Evolutionary conservation across 2,888 invertebrate genomes (phyloP).

Genomic region (Eustalomyia histrio): DNA sequence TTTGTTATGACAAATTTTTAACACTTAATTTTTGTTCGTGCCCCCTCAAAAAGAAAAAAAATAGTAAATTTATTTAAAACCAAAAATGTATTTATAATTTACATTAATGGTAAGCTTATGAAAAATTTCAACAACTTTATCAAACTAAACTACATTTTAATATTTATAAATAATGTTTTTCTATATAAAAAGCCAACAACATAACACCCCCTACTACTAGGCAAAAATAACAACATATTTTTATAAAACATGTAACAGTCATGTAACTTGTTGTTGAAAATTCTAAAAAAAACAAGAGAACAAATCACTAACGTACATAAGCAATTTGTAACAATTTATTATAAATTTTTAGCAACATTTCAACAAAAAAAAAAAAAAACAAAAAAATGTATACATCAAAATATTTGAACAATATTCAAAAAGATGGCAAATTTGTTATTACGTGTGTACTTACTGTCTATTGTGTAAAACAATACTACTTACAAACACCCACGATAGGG

Average conservation of each 20-base stretch:
- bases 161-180: slow-evolving; percentile 32
- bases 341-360: slow-evolving; percentile 58
- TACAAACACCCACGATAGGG: background rate
- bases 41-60: background rate
- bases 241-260: slow-evolving; percentile 5
- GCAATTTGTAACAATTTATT: slow-evolving; percentile 65
- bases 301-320: slow-evolving; percentile 60
- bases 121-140: no score
- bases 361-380: no score
- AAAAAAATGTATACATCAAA: slow-evolving; percentile 9
- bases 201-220: background rate
- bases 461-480: no score
- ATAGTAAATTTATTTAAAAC: slow-evolving; percentile 17
- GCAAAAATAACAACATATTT: background rate
- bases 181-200: background rate
- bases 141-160: slow-evolving; percentile 32
- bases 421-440: slow-evolving; percentile 24
- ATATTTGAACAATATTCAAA: slow-evolving; percentile 18
- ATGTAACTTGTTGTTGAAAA: slow-evolving; percentile 22
- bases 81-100: slow-evolving; percentile 10
- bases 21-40: background rate
- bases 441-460: background rate
- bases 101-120: slow-evolving; percentile 6
- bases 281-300: slow-evolving; percentile 18
- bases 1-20: background rate